Evolutionary conservation across 1,140 invertebrate genomes (phyloP).

Genomic region (Aphaenogaster ashmeadi): DNA sequence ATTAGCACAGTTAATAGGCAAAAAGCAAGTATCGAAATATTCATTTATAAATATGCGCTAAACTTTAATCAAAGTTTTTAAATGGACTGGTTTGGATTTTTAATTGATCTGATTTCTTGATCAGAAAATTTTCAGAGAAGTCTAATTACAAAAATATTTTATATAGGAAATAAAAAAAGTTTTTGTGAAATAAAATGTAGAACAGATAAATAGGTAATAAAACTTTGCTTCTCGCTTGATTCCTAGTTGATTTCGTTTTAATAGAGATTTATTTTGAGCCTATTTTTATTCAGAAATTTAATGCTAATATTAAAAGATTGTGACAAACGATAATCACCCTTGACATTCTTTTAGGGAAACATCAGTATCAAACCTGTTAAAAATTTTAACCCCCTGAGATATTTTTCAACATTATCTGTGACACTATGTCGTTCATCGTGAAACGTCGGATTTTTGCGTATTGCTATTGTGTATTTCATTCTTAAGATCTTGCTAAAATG

Average conservation of each 20-base stretch:
- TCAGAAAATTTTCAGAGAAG: not conserved
- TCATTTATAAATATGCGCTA: not conserved
- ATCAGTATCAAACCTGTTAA: not conserved
- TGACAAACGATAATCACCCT: not conserved
- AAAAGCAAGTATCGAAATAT: too few species aligned
- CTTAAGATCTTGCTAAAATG: constrained; percentile 27
- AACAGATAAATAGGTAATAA: not conserved
- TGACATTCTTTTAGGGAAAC: not conserved
- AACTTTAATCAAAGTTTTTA: not conserved
- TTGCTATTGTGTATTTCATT: constrained; percentile 4
- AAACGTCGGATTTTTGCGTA: constrained; percentile 1
- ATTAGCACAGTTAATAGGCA: not conserved
- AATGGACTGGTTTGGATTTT: not conserved
- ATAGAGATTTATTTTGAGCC: not conserved
- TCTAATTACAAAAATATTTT: constrained; percentile 1
- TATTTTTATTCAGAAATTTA: not conserved
- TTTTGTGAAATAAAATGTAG: not conserved
- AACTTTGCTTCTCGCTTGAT: not conserved
- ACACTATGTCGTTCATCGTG: not conserved
- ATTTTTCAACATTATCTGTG: constrained; percentile 24
- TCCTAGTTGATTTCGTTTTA: not conserved
- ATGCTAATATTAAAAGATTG: not conserved
- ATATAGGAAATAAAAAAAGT: not conserved
- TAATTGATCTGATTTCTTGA: not conserved
- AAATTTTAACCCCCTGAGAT: not conserved